Conservation (phyloP, 2,888 invertebrate genomes). For the Cephonodes hylas region DNA sequence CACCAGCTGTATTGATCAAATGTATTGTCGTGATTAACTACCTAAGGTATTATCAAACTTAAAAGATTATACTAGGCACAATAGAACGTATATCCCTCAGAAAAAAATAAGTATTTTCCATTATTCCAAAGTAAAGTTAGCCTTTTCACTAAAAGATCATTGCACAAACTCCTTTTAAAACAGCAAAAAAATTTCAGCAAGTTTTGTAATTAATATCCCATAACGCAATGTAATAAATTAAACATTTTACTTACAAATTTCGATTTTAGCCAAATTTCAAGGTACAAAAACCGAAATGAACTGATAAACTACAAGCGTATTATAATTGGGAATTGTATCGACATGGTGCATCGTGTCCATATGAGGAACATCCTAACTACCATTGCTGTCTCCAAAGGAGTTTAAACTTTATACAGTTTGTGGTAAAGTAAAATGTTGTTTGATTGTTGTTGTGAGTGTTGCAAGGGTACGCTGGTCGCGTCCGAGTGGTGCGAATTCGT, state of each 20-base stretch:
- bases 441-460: background rate
- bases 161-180: background rate
- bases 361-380: constrained; percentile 20
- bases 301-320: constrained; percentile 51
- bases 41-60: too few relatives aligned
- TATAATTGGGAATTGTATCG: constrained; percentile 75
- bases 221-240: constrained; percentile 6
- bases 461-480: constrained; percentile 10
- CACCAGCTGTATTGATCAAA: too few relatives aligned
- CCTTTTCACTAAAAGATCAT: background rate
- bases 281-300: constrained; percentile 19
- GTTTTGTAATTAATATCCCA: constrained; percentile 1
- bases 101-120: background rate
- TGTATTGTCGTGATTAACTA: too few relatives aligned
- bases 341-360: constrained; percentile 53
- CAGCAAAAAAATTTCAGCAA: background rate
- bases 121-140: too few relatives aligned
- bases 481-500: constrained; percentile 74
- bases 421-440: constrained; percentile 22
- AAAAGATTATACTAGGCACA: too few relatives aligned
- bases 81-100: too few relatives aligned
- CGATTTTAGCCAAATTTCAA: constrained; percentile 20
- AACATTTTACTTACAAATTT: constrained; percentile 4
- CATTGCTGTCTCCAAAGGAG: background rate
- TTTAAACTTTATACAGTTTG: constrained; percentile 20